Percentiles rank a stretch among this genome's conserved stretches.
Conservation (phyloP, 2,888 invertebrate species). For the Xestia sexstrigata region DNA sequence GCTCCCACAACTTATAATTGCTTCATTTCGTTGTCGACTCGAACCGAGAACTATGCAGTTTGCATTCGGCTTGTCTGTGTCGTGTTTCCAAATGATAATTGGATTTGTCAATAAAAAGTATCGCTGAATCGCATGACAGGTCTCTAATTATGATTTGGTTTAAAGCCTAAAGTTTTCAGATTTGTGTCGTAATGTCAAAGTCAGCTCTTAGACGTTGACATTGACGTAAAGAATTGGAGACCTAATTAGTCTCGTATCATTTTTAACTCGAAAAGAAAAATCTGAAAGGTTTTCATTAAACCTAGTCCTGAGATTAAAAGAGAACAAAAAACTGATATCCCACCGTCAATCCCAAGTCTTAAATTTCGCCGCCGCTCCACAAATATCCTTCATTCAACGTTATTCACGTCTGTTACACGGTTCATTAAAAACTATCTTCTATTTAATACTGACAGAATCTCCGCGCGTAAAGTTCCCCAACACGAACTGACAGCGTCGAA, state of each 20-base stretch:
- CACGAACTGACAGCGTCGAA: slow-evolving; percentile 74
- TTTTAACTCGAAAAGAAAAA: slow-evolving; percentile 38
- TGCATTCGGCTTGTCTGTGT: slow-evolving; percentile 78
- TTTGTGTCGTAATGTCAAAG: slow-evolving; percentile 7
- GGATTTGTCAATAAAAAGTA: slow-evolving; percentile 67
- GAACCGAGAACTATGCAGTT: slow-evolving; percentile 75
- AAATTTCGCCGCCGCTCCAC: slow-evolving; percentile 48
- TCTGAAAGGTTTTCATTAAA: slow-evolving; percentile 51
- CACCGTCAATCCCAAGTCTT: slow-evolving; percentile 52
- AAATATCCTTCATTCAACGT: slow-evolving; percentile 63
- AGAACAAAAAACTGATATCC: slow-evolving; percentile 43
- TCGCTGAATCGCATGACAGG: slow-evolving; percentile 37
- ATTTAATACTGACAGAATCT: slow-evolving; percentile 71
- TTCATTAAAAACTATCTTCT: slow-evolving; percentile 70
- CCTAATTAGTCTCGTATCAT: slow-evolving; percentile 13
- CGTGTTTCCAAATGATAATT: slow-evolving; percentile 70
- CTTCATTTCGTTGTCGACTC: slow-evolving; percentile 85
- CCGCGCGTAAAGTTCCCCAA: slow-evolving; percentile 68
- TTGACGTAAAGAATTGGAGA: slow-evolving; percentile 12
- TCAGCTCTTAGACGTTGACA: neutral
- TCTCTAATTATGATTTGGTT: slow-evolving; percentile 20
- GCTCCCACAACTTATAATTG: slow-evolving; percentile 89
- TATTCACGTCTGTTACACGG: slow-evolving; percentile 66
- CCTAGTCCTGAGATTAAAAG: slow-evolving; percentile 33
- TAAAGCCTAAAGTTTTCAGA: neutral